Conservation (phyloP, 2,113 vertebrate species). For the Chrysemys picta region DNA sequence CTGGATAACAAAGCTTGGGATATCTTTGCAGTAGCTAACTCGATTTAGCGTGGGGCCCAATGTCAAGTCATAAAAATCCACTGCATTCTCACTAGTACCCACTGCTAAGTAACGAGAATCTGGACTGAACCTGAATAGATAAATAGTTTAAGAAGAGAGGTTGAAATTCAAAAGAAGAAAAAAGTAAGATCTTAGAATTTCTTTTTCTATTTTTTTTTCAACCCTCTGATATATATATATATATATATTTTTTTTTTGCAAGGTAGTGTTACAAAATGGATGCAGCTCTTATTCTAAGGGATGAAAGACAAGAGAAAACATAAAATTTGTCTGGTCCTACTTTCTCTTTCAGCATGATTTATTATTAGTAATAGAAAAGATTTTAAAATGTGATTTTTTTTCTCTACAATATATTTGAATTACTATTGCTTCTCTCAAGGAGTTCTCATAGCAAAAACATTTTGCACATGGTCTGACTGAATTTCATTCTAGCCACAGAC, state of each 20-base stretch:
- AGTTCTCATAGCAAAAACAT: background rate
- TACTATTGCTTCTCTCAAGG: background rate
- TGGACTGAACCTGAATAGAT: conserved; percentile 89
- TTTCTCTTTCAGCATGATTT: background rate
- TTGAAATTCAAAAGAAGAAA: background rate
- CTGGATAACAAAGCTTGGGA: conserved; percentile 94
- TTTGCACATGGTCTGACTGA: background rate
- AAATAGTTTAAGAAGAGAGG: background rate
- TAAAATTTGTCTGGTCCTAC: background rate
- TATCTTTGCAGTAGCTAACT: conserved; percentile 95
- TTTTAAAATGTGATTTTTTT: background rate
- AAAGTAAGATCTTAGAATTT: background rate
- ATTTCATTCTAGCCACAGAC: background rate
- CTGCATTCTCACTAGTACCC: conserved; percentile 93
- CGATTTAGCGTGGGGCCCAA: conserved; percentile 93
- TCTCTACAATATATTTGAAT: background rate
- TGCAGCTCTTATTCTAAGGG: background rate
- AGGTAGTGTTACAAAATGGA: background rate
- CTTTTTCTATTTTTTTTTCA: background rate
- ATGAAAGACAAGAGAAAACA: background rate
- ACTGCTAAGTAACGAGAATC: conserved; percentile 93
- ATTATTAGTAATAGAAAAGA: background rate
- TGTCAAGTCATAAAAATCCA: conserved; percentile 96
- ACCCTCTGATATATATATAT: background rate
- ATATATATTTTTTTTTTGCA: background rate